Base-by-base conservation (phyloP, 2,888 invertebrate species). In the Folsomia manolachei region DNA sequence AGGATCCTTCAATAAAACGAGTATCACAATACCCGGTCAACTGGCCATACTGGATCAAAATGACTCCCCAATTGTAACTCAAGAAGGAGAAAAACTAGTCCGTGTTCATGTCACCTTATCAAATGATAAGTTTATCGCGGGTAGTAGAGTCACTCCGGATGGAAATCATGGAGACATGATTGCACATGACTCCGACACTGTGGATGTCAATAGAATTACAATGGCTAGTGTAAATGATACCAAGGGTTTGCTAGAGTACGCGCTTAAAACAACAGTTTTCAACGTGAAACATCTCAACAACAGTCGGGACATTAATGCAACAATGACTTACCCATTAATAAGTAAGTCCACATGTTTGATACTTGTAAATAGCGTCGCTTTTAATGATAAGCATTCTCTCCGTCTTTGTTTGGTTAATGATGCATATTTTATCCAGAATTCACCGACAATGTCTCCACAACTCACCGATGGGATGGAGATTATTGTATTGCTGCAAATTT, bases 41-140 rank as follows among this genome's bases (percentile, higher is more conserved):
- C 71, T 80, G 0, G 53, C 21, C 4, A 73, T 80, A 1, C 71
- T 80, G 1, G 80, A 80, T 73, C 75, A 79, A 52, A 78, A 80
- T 71, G 80, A 80, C 66, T 78, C 76, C 27, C 71, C 72, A 2
- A 74, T 79, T 1, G 27, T 19, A 19, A 61, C 62, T 14, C 72
- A 72, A 19, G 71, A 70, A 62, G 72, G 71, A 23, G 39, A 39
- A 39, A 39, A 4, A 9, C 14, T 39, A 14, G 14, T 39, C 4
- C 4, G 7, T 39, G 4, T 39, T 14, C 14, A 9, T 14, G 4
- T 39, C 39, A 39, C 4, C 7, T 39, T 39, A 14, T 39, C 39
- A 39, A 39, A 39, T 39, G 39, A 39, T 14, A 39, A 39, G 7
- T 39, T 9, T 39, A 4, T 4, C 4, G 39, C 39, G 4, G 39